Conservation (phyloP, 2,797 vertebrate species). For the Labeo calbasu region DNA sequence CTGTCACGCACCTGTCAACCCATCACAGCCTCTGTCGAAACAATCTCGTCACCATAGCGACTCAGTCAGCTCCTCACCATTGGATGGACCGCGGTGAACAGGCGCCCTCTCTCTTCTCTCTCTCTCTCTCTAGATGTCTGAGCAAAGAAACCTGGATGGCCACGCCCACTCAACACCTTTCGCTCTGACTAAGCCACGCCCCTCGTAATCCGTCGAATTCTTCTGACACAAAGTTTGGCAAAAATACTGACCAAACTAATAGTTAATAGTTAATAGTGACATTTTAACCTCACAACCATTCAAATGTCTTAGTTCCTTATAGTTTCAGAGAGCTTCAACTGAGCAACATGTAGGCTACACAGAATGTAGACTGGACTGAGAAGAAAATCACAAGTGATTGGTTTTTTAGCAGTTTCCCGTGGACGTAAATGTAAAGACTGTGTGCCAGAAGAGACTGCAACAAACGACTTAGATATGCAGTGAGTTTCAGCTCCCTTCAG, state of each 20-base stretch:
- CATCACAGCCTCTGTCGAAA: slow-evolving; percentile 94
- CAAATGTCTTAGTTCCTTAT: neutral
- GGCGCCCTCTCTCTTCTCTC: slow-evolving; percentile 72
- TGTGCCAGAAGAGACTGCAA: neutral
- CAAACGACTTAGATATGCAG: neutral
- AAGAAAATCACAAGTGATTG: neutral
- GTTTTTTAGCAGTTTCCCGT: neutral
- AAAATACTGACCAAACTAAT: neutral
- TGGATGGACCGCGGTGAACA: slow-evolving; percentile 79
- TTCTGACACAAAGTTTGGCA: neutral
- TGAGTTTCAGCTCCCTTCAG: too few relatives aligned
- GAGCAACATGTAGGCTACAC: neutral
- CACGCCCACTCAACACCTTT: slow-evolving; percentile 67
- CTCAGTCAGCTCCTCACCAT: slow-evolving; percentile 87
- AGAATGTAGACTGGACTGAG: neutral
- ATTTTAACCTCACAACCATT: neutral
- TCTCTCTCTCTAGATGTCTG: slow-evolving; percentile 69
- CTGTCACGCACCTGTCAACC: slow-evolving; percentile 98
- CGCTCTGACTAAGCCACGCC: slow-evolving; percentile 1
- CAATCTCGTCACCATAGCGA: slow-evolving; percentile 97
- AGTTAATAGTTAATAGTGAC: neutral
- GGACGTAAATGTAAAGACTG: neutral
- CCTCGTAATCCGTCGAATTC: neutral
- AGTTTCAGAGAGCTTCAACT: neutral
- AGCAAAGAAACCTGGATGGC: slow-evolving; percentile 68